phyloP scores from a whole-genome alignment of 2,113 vertebrate species.

The Oryzias celebensis region DNA sequence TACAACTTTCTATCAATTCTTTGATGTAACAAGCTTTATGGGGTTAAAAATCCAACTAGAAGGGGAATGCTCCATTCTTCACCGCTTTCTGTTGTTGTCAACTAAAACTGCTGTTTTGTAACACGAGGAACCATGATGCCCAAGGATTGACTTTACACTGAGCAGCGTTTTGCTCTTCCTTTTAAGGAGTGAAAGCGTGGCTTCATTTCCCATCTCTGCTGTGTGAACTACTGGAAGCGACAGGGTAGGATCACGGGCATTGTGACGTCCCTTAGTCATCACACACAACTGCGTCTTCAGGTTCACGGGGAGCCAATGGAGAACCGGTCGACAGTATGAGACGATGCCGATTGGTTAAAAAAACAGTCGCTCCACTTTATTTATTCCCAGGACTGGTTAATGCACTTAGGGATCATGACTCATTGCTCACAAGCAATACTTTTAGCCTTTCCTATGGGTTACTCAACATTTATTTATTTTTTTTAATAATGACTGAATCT shows the following conservation, averaged over 20 bases:
- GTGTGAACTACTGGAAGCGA: conserved; percentile 62
- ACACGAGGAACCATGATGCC: conserved; percentile 34
- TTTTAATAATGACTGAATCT: no score
- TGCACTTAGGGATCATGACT: conserved; percentile 59
- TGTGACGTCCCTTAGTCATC: conserved; percentile 60
- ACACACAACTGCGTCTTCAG: conserved; percentile 59
- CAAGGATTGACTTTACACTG: conserved; percentile 47
- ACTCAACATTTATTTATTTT: no score
- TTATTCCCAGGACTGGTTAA: conserved; percentile 43
- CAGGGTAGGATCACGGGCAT: conserved; percentile 34
- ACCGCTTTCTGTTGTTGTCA: background rate
- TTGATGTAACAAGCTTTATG: no score
- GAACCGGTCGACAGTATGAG: background rate
- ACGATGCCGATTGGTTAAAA: conserved; percentile 10
- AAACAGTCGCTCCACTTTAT: conserved; percentile 1
- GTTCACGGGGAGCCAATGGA: conserved; percentile 58
- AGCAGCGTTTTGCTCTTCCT: conserved; percentile 48
- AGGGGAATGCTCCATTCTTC: background rate
- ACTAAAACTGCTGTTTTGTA: conserved; percentile 30
- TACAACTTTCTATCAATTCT: background rate
- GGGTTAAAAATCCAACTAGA: background rate
- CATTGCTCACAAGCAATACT: conserved; percentile 20
- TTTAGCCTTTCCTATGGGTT: no score
- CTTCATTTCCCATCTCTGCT: conserved; percentile 66
- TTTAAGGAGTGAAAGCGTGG: conserved; percentile 61